Conservation (phyloP, 2,113 vertebrate species). For the Malaclemys terrapin region DNA sequence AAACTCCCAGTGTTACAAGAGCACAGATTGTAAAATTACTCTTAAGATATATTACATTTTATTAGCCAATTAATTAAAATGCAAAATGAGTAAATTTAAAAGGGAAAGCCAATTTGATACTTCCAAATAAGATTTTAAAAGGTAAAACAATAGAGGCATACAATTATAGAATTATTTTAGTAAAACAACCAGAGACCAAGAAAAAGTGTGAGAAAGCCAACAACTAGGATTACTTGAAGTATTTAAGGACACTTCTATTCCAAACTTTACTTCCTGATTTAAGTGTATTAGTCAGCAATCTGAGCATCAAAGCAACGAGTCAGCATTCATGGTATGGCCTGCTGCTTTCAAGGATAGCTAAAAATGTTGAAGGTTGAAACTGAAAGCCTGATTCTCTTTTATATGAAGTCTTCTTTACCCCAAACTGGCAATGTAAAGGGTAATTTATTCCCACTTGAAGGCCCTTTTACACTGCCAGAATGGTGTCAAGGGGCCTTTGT, state of each 20-base stretch:
- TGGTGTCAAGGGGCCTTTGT: neutral
- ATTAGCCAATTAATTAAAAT: neutral
- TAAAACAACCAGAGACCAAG: neutral
- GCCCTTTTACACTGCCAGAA: neutral
- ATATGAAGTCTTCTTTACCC: neutral
- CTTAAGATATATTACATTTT: neutral
- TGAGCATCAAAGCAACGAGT: neutral
- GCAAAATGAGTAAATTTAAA: neutral
- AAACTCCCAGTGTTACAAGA: neutral
- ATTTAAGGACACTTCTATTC: neutral
- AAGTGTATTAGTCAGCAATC: neutral
- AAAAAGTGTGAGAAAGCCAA: neutral
- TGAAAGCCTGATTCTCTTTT: neutral
- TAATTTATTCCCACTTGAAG: neutral
- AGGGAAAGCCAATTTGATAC: neutral
- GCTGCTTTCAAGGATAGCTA: neutral
- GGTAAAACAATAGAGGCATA: neutral
- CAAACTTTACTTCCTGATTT: rapidly evolving
- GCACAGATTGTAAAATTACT: neutral
- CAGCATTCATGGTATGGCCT: neutral
- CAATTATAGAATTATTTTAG: neutral
- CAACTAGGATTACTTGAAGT: neutral
- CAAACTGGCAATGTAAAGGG: neutral
- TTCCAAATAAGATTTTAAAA: neutral
- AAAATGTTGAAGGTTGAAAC: neutral